phyloP scores from a whole-genome alignment of 2,797 vertebrate genomes.

The Gephyroberyx darwinii region DNA sequence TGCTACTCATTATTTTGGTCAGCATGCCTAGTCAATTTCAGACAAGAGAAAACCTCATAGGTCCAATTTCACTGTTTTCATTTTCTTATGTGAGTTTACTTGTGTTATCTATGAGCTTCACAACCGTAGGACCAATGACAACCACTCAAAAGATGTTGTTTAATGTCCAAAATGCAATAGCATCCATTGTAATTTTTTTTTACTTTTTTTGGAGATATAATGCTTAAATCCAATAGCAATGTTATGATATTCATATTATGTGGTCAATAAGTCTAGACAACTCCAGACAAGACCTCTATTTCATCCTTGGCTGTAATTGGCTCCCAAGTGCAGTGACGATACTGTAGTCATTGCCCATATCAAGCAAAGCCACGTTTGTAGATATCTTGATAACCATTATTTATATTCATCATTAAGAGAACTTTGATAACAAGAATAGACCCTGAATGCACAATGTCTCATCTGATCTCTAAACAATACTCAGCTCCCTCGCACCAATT shows the following conservation, averaged over 20 bases:
- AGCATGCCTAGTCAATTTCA: not conserved
- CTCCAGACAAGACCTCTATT: constrained; percentile 34
- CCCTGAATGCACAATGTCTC: constrained; percentile 16
- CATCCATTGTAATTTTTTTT: not conserved
- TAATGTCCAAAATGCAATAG: not conserved
- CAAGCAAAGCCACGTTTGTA: constrained; percentile 3
- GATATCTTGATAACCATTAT: constrained; percentile 40
- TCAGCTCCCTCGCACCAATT: constrained; percentile 38
- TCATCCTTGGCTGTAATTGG: constrained; percentile 64
- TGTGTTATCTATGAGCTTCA: constrained; percentile 23
- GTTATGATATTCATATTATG: constrained; percentile 28
- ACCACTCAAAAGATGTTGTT: constrained; percentile 2
- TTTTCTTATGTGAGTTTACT: not conserved
- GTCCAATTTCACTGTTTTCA: constrained; percentile 8
- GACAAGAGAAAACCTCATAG: constrained; percentile 1
- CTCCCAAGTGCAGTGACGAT: constrained; percentile 59
- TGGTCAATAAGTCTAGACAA: constrained; percentile 24
- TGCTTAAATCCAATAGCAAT: constrained; percentile 15
- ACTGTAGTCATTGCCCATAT: constrained; percentile 38
- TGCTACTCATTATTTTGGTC: not conserved
- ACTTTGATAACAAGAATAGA: constrained; percentile 41
- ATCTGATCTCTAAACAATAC: constrained; percentile 47
- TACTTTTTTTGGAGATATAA: not conserved
- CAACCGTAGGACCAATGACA: not conserved
- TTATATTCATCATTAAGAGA: constrained; percentile 44